A percentile compares a stretch with the other conserved stretches of the same genome.
Evolutionary conservation across 2,113 vertebrate genomes (phyloP).

Genomic region (Saguinus midas): DNA sequence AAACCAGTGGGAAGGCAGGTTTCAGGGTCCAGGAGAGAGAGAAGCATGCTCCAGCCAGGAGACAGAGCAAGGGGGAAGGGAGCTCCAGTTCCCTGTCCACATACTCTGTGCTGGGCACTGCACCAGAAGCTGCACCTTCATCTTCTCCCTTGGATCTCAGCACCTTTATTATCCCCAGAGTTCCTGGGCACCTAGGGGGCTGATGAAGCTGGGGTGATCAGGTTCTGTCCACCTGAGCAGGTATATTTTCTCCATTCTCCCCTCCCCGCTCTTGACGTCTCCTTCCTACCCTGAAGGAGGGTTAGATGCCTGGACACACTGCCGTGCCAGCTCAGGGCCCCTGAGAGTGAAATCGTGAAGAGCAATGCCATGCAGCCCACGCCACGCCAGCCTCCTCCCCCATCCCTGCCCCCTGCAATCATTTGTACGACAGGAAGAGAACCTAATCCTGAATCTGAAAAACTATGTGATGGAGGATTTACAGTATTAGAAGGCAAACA

Average conservation of each 20-base stretch:
- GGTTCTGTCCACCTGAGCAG: not conserved
- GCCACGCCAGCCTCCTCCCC: not conserved
- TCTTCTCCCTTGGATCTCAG: not conserved
- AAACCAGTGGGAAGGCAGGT: not conserved
- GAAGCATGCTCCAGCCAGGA: not conserved
- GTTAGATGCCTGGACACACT: not conserved
- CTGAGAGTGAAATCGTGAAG: not conserved
- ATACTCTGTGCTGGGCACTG: not conserved
- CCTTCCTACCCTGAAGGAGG: not conserved
- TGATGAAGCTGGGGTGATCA: not conserved
- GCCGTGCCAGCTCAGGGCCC: not conserved
- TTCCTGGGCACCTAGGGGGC: not conserved
- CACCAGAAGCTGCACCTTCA: not conserved
- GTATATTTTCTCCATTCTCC: not conserved
- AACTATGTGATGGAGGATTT: slow-evolving; percentile 91
- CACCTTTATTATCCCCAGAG: not conserved
- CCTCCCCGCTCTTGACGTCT: not conserved
- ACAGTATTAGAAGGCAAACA: slow-evolving; percentile 94
- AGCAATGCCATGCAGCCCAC: not conserved
- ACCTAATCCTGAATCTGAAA: slow-evolving; percentile 89
- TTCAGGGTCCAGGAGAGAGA: not conserved
- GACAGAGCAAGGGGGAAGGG: not conserved
- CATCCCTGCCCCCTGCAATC: slow-evolving; percentile 61
- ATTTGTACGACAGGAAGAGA: slow-evolving; percentile 86
- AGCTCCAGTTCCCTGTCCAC: not conserved